Percentiles rank a stretch among this genome's conserved stretches.
Conservation (phyloP, 2,113 vertebrate species). For the Platycercus adscitus region DNA sequence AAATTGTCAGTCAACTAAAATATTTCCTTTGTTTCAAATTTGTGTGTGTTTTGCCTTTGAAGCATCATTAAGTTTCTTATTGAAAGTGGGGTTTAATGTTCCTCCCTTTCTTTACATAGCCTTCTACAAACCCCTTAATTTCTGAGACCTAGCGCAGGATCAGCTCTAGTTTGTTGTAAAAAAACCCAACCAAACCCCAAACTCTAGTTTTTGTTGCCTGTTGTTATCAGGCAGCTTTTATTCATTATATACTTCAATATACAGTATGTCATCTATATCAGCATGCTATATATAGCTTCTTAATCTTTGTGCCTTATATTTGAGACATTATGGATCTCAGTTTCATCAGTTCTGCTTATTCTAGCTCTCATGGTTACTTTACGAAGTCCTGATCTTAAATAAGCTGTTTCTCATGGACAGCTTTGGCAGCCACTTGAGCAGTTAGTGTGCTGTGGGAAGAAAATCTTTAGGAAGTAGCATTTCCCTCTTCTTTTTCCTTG, state of each 20-base stretch:
- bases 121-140: not conserved
- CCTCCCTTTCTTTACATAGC: not conserved
- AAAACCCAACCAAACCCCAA: not conserved
- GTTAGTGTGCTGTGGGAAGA: not conserved
- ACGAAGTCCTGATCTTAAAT: not conserved
- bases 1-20: not conserved
- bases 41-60: not conserved
- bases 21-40: not conserved
- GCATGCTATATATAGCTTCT: not conserved
- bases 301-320: not conserved
- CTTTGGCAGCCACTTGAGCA: not conserved
- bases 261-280: not conserved
- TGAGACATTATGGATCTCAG: not conserved
- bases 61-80: not conserved
- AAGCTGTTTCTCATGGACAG: not conserved
- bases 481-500: not conserved
- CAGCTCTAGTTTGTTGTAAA: not conserved
- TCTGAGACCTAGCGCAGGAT: not conserved
- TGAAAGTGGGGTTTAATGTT: not conserved
- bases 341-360: not conserved
- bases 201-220: not conserved
- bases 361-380: not conserved
- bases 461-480: not conserved
- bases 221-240: not conserved
- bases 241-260: not conserved